Base-by-base conservation (phyloP, 2,113 vertebrate genomes). In the Pleuronectes platessa region DNA sequence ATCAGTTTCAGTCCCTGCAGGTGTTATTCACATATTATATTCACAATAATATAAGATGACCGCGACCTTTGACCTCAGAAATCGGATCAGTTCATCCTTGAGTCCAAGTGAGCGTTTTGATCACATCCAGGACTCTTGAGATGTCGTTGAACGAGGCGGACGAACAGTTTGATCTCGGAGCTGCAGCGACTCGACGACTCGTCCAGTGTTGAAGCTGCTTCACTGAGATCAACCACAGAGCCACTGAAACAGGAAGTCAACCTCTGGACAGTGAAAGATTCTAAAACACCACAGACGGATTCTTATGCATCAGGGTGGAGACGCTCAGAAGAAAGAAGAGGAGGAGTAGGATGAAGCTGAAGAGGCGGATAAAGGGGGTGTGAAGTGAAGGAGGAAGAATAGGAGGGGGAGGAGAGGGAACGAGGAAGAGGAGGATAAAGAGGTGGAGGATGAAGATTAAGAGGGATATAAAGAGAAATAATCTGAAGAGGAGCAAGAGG, bases 171-270 rank as follows among this genome's bases (percentile, higher is more conserved):
- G 51, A 54, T n/a, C 51, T 54, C 14, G 27, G 56, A 61, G 6
- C 31, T 31, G 31, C 31, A 31, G 31, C 0, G 31, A 31, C 31
- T 31, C 31, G 31, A 31, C 31, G 7, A 31, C 71, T 24, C 54
- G 12, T 66, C 17, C 27, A 64, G 37, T 45, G 23, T 37, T 66
- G 49, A 64, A 47, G 51, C 74, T 72, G 21, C 54, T 56, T 23
- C 54, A 56, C 54, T 13, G 10, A 58, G 53, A 2, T 42, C 68
- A 54, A 71, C 73, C 60, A 76, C 73, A 77, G 80, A 84, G 81
- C 74, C 42, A 26, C 23, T 26, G 23, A 24, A n/a, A 21, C 18
- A 58, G 54, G 51, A 54, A 54, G 51, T 54, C 59, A 56, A 65
- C 71, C 77, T n/a, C 61, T 67, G 66, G 65, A 81, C 49, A 0